Percentiles rank a stretch among this genome's conserved stretches.
These are phyloP conservation scores for Schizotus pectinicornis DNA, from an alignment of 2,888 invertebrate species.

Conservation along the genomic window DNA sequence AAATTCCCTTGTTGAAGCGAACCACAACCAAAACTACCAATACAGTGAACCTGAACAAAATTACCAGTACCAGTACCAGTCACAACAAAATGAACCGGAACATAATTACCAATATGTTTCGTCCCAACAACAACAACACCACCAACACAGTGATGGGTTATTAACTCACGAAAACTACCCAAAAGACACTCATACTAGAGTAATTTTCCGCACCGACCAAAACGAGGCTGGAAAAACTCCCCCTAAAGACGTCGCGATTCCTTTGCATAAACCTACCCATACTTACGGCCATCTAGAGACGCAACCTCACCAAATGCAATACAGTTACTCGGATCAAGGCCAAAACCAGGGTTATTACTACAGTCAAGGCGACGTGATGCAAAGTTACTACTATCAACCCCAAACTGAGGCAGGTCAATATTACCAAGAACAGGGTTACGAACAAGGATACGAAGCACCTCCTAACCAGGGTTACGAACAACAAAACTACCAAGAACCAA, in stretches of 20 bases:
- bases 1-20: slow-evolving; percentile 19
- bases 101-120: slow-evolving; percentile 25
- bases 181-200: slow-evolving; percentile 64
- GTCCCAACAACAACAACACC: slow-evolving; percentile 37
- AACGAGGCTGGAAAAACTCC: slow-evolving; percentile 16
- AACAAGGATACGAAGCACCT: neutral
- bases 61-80: slow-evolving; percentile 10
- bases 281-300: slow-evolving; percentile 35
- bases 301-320: slow-evolving; percentile 33
- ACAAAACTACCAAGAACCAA: slow-evolving; percentile 6
- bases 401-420: slow-evolving; percentile 6
- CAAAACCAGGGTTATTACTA: slow-evolving; percentile 24
- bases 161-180: slow-evolving; percentile 66
- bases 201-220: slow-evolving; percentile 55
- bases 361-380: neutral
- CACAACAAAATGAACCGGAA: slow-evolving; percentile 25
- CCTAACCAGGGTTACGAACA: slow-evolving; percentile 21
- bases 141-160: slow-evolving; percentile 45
- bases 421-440: slow-evolving; percentile 2
- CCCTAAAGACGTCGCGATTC: slow-evolving; percentile 18
- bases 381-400: slow-evolving; percentile 25
- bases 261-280: slow-evolving; percentile 8
- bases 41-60: slow-evolving; percentile 12
- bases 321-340: slow-evolving; percentile 24
- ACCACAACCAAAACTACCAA: slow-evolving; percentile 12